Conservation (phyloP, 2,888 invertebrate genomes). For the Drosophila incognita region DNA sequence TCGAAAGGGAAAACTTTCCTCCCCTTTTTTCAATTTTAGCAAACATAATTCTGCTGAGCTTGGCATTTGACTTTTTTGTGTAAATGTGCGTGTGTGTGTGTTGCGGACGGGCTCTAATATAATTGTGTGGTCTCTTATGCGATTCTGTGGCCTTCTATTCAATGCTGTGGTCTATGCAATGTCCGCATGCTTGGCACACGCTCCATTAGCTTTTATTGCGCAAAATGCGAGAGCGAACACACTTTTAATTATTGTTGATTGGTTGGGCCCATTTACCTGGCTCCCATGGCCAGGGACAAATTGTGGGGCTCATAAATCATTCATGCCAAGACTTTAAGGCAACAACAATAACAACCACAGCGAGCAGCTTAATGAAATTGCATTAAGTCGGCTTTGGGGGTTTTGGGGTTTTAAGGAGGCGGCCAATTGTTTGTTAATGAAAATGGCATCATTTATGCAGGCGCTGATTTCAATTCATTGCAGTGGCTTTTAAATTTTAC, state of each 20-base stretch:
- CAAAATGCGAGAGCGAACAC: slow-evolving; percentile 4
- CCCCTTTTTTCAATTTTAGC: neutral
- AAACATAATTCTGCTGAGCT: slow-evolving; percentile 21
- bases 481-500: slow-evolving; percentile 58
- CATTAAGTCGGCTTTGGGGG: slow-evolving; percentile 45
- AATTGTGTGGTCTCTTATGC: slow-evolving; percentile 4
- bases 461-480: slow-evolving; percentile 63
- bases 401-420: slow-evolving; percentile 15
- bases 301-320: slow-evolving; percentile 54
- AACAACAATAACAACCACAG: slow-evolving; percentile 22
- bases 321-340: slow-evolving; percentile 49
- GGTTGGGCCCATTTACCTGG: slow-evolving; percentile 38
- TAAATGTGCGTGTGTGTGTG: neutral
- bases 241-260: slow-evolving; percentile 36
- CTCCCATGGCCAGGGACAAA: slow-evolving; percentile 4
- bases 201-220: slow-evolving; percentile 46
- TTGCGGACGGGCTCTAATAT: neutral
- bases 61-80: slow-evolving; percentile 3
- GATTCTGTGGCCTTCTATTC: slow-evolving; percentile 4
- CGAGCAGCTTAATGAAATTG: slow-evolving; percentile 62
- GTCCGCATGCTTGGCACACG: slow-evolving; percentile 28
- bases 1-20: neutral
- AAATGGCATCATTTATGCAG: slow-evolving; percentile 62
- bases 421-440: slow-evolving; percentile 62
- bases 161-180: slow-evolving; percentile 14